Percentiles rank a stretch among this genome's conserved stretches.
Conservation (phyloP, 2,797 vertebrate genomes). For the Sebastiscus albofasciatus region DNA sequence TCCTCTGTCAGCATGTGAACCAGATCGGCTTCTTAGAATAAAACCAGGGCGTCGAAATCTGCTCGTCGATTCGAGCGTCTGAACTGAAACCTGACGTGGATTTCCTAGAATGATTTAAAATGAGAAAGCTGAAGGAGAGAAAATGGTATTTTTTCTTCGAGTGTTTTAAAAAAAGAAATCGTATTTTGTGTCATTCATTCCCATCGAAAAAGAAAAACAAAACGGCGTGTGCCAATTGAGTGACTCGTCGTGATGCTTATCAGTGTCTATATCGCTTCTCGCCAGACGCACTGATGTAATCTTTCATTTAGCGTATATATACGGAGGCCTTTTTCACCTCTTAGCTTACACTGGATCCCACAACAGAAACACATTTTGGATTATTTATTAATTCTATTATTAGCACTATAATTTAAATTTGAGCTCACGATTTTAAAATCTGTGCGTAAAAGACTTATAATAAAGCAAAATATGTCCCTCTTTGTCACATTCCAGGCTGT, state of each 20-base stretch:
- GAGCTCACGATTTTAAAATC: not conserved
- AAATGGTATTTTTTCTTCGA: slow-evolving; percentile 40
- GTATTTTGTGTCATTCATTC: slow-evolving; percentile 59
- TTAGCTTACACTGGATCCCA: not conserved
- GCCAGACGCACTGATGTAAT: slow-evolving; percentile 69
- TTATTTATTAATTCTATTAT: not conserved
- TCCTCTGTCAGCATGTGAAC: slow-evolving; percentile 57
- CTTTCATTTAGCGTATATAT: slow-evolving; percentile 39
- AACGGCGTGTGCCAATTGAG: slow-evolving; percentile 28
- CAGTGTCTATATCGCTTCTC: slow-evolving; percentile 55
- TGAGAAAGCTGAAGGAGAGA: slow-evolving; percentile 7
- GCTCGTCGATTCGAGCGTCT: slow-evolving; percentile 6
- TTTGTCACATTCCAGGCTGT: slow-evolving; percentile 27
- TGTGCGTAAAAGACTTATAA: not conserved
- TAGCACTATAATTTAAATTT: not conserved
- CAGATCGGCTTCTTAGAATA: slow-evolving; percentile 78
- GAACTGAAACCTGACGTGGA: slow-evolving; percentile 62
- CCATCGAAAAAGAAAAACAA: slow-evolving; percentile 32
- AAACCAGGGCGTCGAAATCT: slow-evolving; percentile 65
- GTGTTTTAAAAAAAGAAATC: slow-evolving; percentile 9
- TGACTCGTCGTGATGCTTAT: slow-evolving; percentile 59
- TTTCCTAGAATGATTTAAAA: slow-evolving; percentile 80
- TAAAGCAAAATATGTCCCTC: slow-evolving; percentile 12
- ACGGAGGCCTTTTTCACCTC: slow-evolving; percentile 50
- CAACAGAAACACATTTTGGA: not conserved